A percentile compares a stretch with the other conserved stretches of the same genome.
Evolutionary conservation across 2,113 vertebrate genomes (phyloP).

Genomic region (Galemys pyrenaicus): DNA sequence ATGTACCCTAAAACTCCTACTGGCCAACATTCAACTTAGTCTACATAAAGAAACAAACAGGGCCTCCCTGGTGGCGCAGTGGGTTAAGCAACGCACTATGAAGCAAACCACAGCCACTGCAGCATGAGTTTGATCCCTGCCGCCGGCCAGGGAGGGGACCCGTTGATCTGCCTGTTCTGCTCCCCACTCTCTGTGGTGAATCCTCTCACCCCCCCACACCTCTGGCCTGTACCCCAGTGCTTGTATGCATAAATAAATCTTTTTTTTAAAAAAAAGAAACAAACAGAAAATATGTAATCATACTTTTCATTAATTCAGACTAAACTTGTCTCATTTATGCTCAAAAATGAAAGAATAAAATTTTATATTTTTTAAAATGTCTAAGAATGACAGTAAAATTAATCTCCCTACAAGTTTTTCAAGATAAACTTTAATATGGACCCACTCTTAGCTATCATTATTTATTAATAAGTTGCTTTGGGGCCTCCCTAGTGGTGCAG

Average conservation of each 20-base stretch:
- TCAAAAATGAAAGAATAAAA: conserved; percentile 24
- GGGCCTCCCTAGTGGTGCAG: no score
- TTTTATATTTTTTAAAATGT: background rate
- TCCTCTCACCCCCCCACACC: no score
- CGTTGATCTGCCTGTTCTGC: no score
- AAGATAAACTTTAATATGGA: conserved; percentile 6
- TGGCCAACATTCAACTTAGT: background rate
- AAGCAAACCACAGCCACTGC: no score
- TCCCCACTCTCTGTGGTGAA: no score
- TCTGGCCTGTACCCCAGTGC: no score
- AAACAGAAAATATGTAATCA: background rate
- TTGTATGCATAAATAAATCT: no score
- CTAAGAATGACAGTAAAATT: background rate
- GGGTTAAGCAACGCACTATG: no score
- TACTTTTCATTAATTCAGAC: conserved; percentile 9
- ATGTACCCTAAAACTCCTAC: background rate
- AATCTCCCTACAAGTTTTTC: background rate
- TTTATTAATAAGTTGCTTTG: conserved; percentile 35
- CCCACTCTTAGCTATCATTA: background rate
- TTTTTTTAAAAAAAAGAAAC: no score
- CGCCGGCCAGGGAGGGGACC: no score
- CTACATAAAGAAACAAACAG: background rate
- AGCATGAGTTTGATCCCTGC: no score
- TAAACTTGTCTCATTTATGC: background rate
- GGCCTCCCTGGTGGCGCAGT: no score